Base-by-base conservation (phyloP, 2,797 vertebrate species). In the Siniperca scherzeri region DNA sequence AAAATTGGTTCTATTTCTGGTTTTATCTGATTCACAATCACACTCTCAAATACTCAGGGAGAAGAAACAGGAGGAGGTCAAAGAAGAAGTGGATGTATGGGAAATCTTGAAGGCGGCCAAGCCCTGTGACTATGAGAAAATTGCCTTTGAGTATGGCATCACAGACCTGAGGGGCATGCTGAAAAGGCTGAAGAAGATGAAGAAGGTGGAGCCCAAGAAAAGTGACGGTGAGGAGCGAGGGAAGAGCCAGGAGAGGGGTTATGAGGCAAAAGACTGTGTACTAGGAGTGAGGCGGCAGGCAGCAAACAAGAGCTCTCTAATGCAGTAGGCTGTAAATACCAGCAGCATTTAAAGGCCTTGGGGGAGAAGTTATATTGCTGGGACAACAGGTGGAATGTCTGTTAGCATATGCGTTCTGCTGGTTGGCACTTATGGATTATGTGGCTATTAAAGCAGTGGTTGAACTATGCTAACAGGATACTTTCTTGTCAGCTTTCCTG, bases 101-200 rank as follows among this genome's bases (percentile, higher is more conserved):
- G 96, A 97, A 3, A 97, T 98, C 89, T 82, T 98, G 73, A 97
- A 98, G 87, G 92, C 74, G 0, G 97, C 97, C 0, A 97, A 96
- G 86, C 97, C 97, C 64, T 97, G 97, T 8, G 98, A 98, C 91
- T 98, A 96, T 0, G 98, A 98, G 95, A 97, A 94, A 88, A 98
- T 98, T 0, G 97, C 97, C 80, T 98, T 98, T 56, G 85, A 98
- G 89, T 97, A 98, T 0, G 97, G 97, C 79, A 97, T 98, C 91
- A 98, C 98, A 0, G 98, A 98, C 94, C 96, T 98, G n/a, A 95
- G 97, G 6, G 98, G 98, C 80, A 95, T 98, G 97, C 93, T 98
- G 64, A 96, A 95, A 83, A 95, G 95, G 78, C 96, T 98, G 82
- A 98, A 98, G 94, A 97, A 96, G 93, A 96, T 96, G 95, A 96